Evolutionary conservation across 2,113 vertebrate genomes (phyloP).

Genomic region (Solea solea): DNA sequence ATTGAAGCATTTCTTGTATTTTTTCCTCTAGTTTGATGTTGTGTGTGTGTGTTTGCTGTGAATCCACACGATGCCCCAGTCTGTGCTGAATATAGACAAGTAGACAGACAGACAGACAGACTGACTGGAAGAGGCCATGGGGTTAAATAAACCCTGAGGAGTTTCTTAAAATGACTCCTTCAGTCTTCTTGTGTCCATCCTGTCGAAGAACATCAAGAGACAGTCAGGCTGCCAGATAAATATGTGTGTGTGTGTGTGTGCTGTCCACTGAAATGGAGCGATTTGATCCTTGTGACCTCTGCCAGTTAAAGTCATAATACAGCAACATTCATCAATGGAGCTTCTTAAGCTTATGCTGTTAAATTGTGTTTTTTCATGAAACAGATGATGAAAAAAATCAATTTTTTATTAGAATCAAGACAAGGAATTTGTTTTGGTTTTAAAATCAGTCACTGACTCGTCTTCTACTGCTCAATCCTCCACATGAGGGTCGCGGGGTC

Average conservation of each 20-base stretch:
- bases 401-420: no score
- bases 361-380: no score
- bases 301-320: not conserved
- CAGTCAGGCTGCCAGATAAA: not conserved
- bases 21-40: not conserved
- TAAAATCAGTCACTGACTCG: no score
- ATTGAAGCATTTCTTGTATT: not conserved
- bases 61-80: not conserved
- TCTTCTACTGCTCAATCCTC: no score
- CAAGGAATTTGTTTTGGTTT: no score
- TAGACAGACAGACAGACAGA: slow-evolving; percentile 5
- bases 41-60: not conserved
- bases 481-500: no score
- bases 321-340: no score
- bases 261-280: no score
- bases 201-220: slow-evolving; percentile 24
- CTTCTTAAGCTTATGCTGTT: no score
- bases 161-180: slow-evolving; percentile 43
- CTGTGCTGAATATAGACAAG: slow-evolving; percentile 40
- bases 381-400: no score
- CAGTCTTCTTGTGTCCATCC: slow-evolving; percentile 21
- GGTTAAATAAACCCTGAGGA: slow-evolving; percentile 62
- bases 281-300: not conserved
- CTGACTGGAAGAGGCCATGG: slow-evolving; percentile 3
- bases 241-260: slow-evolving; percentile 6